Percentiles rank a stretch among this genome's conserved stretches.
phyloP scores from a whole-genome alignment of 1,140 invertebrate genomes.

The Apocrypta bakeri region DNA sequence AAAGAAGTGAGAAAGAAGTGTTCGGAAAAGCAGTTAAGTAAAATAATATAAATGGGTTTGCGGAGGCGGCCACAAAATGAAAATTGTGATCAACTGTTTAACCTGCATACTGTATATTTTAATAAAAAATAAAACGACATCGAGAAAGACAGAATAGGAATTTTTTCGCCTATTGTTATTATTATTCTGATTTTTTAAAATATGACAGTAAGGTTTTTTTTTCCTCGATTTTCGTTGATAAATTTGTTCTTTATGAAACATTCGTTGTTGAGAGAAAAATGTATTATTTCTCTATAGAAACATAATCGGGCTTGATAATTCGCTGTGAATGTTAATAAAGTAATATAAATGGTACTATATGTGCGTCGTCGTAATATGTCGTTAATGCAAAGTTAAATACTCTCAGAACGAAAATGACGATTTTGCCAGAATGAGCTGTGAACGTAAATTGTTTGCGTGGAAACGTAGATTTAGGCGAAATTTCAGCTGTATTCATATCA shows the following conservation, averaged over 20 bases:
- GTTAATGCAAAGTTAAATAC: too few relatives aligned
- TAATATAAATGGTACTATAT: too few relatives aligned
- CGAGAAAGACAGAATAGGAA: constrained; percentile 52
- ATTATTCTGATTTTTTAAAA: constrained; percentile 1
- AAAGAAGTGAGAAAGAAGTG: constrained; percentile 18
- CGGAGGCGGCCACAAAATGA: constrained; percentile 20
- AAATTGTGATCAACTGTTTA: constrained; percentile 67
- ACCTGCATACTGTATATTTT: constrained; percentile 64
- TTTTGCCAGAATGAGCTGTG: too few relatives aligned
- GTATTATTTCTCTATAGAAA: too few relatives aligned
- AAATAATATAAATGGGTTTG: constrained; percentile 35
- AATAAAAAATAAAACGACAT: constrained; percentile 63
- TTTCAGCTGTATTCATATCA: too few relatives aligned
- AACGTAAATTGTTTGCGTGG: too few relatives aligned
- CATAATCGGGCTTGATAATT: too few relatives aligned
- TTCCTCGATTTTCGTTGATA: constrained; percentile 45
- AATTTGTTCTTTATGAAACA: not conserved
- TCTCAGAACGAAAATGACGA: too few relatives aligned
- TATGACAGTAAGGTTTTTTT: constrained; percentile 39
- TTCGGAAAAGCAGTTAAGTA: constrained; percentile 13
- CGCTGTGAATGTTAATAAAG: too few relatives aligned
- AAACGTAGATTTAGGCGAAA: too few relatives aligned
- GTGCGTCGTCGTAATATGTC: too few relatives aligned
- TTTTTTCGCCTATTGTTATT: constrained; percentile 37
- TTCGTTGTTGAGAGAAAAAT: not conserved